Evolutionary conservation across 2,888 invertebrate species (phyloP).

Genomic region (Drosophila pegasa): DNA sequence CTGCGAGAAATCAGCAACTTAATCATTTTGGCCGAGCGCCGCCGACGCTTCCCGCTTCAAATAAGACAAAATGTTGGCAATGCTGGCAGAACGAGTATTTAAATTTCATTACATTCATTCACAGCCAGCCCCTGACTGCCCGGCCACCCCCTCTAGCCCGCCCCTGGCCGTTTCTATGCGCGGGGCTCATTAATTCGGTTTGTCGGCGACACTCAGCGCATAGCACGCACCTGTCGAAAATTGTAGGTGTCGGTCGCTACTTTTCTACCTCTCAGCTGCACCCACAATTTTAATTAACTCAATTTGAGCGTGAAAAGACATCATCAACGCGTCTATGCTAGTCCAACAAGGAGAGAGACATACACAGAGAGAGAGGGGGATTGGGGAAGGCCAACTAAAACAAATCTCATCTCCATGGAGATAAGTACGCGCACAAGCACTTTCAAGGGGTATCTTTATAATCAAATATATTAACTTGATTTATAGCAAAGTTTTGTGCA

Average conservation of each 20-base stretch:
- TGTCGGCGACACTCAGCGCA: slow-evolving; percentile 45
- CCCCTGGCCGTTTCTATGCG: background rate
- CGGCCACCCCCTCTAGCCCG: background rate
- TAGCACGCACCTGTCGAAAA: slow-evolving; percentile 58
- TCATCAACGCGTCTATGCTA: slow-evolving; percentile 59
- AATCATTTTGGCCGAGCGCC: slow-evolving; percentile 49
- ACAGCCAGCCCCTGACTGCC: slow-evolving; percentile 4
- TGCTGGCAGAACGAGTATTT: slow-evolving; percentile 56
- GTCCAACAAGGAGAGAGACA: background rate
- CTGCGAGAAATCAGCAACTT: slow-evolving; percentile 68
- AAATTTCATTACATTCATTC: slow-evolving; percentile 69
- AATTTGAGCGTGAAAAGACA: slow-evolving; percentile 79
- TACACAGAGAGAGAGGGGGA: background rate
- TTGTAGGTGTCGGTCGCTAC: slow-evolving; percentile 32
- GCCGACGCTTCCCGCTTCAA: slow-evolving; percentile 7
- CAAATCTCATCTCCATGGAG: slow-evolving; percentile 19
- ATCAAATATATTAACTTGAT: slow-evolving; percentile 20
- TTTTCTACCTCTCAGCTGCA: slow-evolving; percentile 31
- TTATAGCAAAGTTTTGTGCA: slow-evolving; percentile 15
- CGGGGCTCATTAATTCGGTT: slow-evolving; percentile 74
- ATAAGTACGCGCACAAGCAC: slow-evolving; percentile 7
- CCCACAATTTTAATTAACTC: slow-evolving; percentile 74
- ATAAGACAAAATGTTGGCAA: slow-evolving; percentile 53
- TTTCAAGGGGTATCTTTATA: slow-evolving; percentile 16
- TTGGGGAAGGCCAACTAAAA: slow-evolving; percentile 9